These are phyloP conservation scores for Propithecus deckenii DNA, from an alignment of 2,797 vertebrate species.

Conservation along the genomic window DNA sequence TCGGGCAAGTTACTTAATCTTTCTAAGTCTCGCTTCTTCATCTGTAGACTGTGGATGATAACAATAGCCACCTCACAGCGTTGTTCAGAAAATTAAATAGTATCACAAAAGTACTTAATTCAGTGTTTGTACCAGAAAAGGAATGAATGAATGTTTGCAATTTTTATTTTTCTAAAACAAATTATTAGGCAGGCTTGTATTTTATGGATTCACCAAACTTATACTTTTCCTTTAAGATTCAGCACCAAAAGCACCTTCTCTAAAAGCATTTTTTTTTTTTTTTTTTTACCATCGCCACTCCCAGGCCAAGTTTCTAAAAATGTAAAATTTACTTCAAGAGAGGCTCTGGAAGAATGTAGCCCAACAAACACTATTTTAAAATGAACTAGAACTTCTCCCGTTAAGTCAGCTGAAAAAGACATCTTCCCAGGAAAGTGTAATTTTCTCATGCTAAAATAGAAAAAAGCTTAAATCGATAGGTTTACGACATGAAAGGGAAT, in stretches of 20 bases:
- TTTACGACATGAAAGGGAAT: not conserved
- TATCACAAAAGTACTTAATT: not conserved
- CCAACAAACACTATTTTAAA: not conserved
- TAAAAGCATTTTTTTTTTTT: not conserved
- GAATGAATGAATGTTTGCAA: not conserved
- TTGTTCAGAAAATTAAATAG: not conserved
- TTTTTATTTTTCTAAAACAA: not conserved
- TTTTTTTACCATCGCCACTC: not conserved
- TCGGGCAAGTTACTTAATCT: not conserved
- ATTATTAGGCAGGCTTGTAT: not conserved
- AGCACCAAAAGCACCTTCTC: not conserved
- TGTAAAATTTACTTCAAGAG: not conserved
- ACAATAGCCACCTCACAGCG: not conserved
- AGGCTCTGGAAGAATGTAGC: not conserved
- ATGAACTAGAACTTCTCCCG: conserved; percentile 3
- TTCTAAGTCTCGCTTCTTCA: not conserved
- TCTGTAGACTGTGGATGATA: not conserved
- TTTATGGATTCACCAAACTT: not conserved
- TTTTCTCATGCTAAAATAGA: conserved; percentile 19
- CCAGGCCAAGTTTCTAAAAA: not conserved
- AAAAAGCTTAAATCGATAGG: not conserved
- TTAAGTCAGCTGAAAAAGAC: conserved; percentile 36
- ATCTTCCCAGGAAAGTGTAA: not conserved
- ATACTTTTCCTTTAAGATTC: not conserved
- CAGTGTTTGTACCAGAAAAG: not conserved